These are phyloP conservation scores for Phyllotis vaccarum DNA, from an alignment of 2,797 vertebrate species.

Conservation along the genomic window DNA sequence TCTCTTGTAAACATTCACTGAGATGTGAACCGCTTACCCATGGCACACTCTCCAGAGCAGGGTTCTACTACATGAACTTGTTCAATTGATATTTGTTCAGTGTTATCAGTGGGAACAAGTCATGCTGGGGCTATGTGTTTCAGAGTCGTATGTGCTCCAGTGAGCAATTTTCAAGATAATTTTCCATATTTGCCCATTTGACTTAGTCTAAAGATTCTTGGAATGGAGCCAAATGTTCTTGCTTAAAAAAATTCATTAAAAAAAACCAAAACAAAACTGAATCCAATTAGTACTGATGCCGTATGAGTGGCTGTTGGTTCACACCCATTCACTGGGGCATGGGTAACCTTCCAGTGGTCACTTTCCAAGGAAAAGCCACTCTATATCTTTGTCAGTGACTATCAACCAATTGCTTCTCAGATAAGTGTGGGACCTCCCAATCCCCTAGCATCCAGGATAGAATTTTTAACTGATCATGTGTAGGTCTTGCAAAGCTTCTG, in stretches of 20 bases:
- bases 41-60: background rate
- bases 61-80: background rate
- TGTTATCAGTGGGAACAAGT: background rate
- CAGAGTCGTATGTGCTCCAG: background rate
- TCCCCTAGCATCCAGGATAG: background rate
- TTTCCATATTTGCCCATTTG: background rate
- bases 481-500: background rate
- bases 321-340: background rate
- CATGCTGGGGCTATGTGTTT: background rate
- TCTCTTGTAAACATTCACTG: background rate
- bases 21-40: background rate
- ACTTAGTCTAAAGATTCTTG: background rate
- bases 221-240: background rate
- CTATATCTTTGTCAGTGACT: background rate
- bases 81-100: constrained; percentile 14
- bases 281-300: background rate
- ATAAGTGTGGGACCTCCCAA: background rate
- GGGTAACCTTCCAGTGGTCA: background rate
- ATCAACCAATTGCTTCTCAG: background rate
- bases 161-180: constrained; percentile 18
- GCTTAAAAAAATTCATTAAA: background rate
- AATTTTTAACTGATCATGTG: background rate
- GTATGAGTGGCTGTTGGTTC: background rate
- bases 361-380: background rate
- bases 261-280: background rate